Evolutionary conservation across 2,888 invertebrate genomes (phyloP).

Genomic region (Reticulitermes lucifugus): DNA sequence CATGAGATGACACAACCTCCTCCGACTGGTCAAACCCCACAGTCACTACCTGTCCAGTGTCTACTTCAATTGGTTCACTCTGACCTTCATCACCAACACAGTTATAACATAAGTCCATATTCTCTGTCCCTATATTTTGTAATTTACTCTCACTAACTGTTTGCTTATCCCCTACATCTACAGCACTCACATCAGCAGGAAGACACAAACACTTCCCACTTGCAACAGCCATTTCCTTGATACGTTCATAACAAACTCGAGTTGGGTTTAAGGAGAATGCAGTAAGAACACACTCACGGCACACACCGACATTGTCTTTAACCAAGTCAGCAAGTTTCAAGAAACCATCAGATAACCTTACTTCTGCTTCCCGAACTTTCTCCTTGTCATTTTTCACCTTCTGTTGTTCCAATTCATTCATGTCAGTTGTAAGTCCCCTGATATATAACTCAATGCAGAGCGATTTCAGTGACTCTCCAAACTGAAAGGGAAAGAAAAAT

Average conservation of each 20-base stretch:
- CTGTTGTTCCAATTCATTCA: slow-evolving; percentile 79
- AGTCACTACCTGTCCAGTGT: not conserved
- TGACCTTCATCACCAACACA: not conserved
- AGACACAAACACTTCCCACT: slow-evolving; percentile 61
- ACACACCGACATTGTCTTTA: slow-evolving; percentile 70
- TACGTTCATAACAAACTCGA: slow-evolving; percentile 68
- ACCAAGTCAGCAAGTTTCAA: slow-evolving; percentile 73
- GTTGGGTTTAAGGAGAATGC: slow-evolving; percentile 82
- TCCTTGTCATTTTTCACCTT: slow-evolving; percentile 69
- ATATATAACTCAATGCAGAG: slow-evolving; percentile 80
- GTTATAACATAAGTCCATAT: not conserved
- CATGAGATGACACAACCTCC: not conserved
- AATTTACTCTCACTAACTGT: not conserved
- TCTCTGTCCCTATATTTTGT: not conserved
- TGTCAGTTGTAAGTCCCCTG: slow-evolving; percentile 78
- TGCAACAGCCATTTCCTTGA: slow-evolving; percentile 67
- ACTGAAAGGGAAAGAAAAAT: slow-evolving; percentile 62
- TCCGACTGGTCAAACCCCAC: not conserved
- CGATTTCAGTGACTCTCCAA: slow-evolving; percentile 69
- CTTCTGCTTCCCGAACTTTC: slow-evolving; percentile 67
- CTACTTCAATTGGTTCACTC: not conserved
- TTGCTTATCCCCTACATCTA: slow-evolving; percentile 2
- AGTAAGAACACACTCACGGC: slow-evolving; percentile 78
- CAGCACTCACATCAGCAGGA: slow-evolving; percentile 10
- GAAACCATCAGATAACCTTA: slow-evolving; percentile 71